Evolutionary conservation across 2,888 invertebrate species (phyloP).

Genomic region (Heliconius ethilla): DNA sequence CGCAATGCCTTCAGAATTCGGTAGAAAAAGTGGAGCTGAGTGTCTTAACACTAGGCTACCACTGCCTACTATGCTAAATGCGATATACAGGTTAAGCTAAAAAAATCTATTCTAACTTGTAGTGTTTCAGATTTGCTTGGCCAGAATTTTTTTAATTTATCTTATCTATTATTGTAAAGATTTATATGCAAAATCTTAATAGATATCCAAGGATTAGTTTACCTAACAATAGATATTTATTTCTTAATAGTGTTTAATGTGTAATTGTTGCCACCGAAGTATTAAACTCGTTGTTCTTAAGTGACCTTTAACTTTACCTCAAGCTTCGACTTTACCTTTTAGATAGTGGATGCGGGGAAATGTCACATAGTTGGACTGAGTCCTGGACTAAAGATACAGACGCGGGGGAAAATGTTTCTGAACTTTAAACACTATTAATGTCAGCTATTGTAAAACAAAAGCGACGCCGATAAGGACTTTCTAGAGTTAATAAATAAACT

Average conservation of each 20-base stretch:
- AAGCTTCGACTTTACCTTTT: slow-evolving; percentile 69
- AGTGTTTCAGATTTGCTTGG: neutral
- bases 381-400: slow-evolving; percentile 67
- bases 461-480: neutral
- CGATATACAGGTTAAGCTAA: no score
- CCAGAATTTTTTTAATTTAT: neutral
- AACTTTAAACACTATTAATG: slow-evolving; percentile 27
- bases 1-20: no score
- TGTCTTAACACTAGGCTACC: no score
- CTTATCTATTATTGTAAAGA: neutral
- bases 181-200: neutral
- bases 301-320: slow-evolving; percentile 73
- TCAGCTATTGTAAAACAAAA: slow-evolving; percentile 16
- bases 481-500: no score
- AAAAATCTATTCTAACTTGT: neutral
- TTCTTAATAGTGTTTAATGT: slow-evolving; percentile 25
- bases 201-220: neutral
- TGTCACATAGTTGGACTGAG: slow-evolving; percentile 80
- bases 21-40: no score
- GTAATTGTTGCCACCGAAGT: slow-evolving; percentile 47
- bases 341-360: slow-evolving; percentile 76
- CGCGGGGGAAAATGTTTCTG: slow-evolving; percentile 36
- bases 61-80: no score
- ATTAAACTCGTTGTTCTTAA: slow-evolving; percentile 74
- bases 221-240: slow-evolving; percentile 16